Evolutionary conservation across 2,797 vertebrate species (phyloP).

Genomic region (Lerista edwardsae): DNA sequence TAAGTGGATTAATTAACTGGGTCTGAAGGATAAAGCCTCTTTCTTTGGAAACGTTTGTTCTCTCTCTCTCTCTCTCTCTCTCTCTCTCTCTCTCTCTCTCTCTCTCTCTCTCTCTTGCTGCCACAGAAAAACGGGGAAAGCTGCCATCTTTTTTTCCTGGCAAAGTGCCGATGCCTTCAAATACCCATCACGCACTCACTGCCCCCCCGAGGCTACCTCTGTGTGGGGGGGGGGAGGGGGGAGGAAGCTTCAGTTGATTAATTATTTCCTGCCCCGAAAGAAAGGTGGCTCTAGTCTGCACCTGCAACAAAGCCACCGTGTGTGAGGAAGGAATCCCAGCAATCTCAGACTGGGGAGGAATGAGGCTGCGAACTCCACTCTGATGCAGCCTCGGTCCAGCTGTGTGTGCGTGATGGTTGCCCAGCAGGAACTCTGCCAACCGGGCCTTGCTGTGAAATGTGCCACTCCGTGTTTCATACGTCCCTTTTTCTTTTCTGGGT

Average conservation of each 20-base stretch:
- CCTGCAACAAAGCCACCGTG: too few species aligned
- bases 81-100: neutral
- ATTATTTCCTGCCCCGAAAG: neutral
- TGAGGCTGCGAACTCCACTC: neutral
- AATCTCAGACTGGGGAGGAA: too few species aligned
- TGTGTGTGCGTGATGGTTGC: neutral
- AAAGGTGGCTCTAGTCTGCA: too few species aligned
- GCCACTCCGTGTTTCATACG: neutral
- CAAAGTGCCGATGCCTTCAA: neutral
- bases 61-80: neutral
- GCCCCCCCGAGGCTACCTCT: neutral
- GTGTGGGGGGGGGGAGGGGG: too few species aligned
- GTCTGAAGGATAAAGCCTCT: neutral
- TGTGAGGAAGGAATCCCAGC: too few species aligned
- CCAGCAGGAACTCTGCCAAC: neutral
- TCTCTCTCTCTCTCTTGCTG: too few species aligned
- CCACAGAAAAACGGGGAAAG: neutral
- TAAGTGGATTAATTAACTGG: constrained; percentile 32
- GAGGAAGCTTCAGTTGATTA: too few species aligned
- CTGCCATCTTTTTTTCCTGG: neutral
- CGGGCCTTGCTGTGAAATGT: neutral
- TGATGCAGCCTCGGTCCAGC: neutral
- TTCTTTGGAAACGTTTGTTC: neutral
- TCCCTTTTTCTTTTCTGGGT: neutral
- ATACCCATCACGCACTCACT: too few species aligned